phyloP scores from a whole-genome alignment of 2,888 invertebrate species.

The Microctonus aethiopoides region DNA sequence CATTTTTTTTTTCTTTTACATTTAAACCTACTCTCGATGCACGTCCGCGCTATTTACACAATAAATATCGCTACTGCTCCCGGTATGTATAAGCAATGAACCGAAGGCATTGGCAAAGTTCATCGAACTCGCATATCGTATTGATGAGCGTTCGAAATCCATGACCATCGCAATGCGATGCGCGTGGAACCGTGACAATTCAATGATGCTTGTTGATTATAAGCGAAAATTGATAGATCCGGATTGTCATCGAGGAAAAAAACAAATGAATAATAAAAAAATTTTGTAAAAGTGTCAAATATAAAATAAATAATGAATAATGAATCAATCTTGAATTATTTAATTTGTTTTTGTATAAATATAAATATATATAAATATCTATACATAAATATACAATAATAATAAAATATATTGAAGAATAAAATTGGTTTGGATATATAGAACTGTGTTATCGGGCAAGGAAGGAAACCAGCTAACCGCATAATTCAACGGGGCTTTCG shows the following conservation, averaged over 20 bases:
- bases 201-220: neutral
- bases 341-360: too few relatives aligned
- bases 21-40: neutral
- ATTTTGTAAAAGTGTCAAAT: neutral
- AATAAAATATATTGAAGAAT: conserved; percentile 5
- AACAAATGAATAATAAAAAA: conserved; percentile 13
- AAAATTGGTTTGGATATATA: conserved; percentile 23
- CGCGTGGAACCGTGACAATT: conserved; percentile 23
- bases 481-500: conserved; percentile 41
- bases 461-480: conserved; percentile 50
- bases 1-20: neutral
- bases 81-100: conserved; percentile 9
- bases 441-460: conserved; percentile 12
- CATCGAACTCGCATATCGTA: conserved; percentile 1
- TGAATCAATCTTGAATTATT: too few relatives aligned
- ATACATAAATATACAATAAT: too few relatives aligned
- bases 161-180: conserved; percentile 28
- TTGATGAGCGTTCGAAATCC: conserved; percentile 5
- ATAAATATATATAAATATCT: too few relatives aligned
- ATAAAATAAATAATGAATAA: neutral
- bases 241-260: neutral
- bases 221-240: neutral
- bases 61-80: neutral
- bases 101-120: conserved; percentile 9
- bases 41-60: conserved; percentile 22